Evolutionary conservation across 2,888 invertebrate genomes (phyloP), one percentile per base, ranked within the genome.

Genomic region (Lepetodrilus schrolli): DNA sequence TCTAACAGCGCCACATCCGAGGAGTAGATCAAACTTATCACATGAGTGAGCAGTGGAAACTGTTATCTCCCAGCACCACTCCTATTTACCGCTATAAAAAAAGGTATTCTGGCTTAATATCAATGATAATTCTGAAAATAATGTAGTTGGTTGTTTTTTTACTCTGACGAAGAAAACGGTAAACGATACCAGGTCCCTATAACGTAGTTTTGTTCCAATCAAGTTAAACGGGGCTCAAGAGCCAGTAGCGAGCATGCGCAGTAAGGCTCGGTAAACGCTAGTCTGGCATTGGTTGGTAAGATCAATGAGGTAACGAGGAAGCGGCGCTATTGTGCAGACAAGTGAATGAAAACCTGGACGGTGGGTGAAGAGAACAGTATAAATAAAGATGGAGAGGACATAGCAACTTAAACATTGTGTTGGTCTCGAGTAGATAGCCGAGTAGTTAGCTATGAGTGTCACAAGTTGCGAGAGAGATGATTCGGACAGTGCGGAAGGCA

Each of bases 191-290:
- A n/a, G n/a, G n/a, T n/a, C n/a, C n/a, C 3, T 21, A 4, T 48
- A 17, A 48, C 17, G 48, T 48, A 21, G 48, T 48, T n/a, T 21
- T 5, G 7, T 58, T 23, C 58, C 30, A 58, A 58, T 58, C 58
- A 58, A 58, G 34, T 58, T 58, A 58, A 58, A 30, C 58, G 17
- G 17, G 7, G 58, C 26, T 26, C 48, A 7, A 21, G 48, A 17
- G 48, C n/a, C n/a, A n/a, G n/a, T n/a, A n/a, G n/a, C n/a, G 4
- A 48, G 48, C 58, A 58, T 58, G 58, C 58, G 58, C 58, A 58
- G 58, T 58, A 0, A 17, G 34, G 17, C 7, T 17, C 2, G 26
- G 58, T 34, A 34, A 26, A 58, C 17, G 30, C 34, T 8, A 17
- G 17, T 34, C 34, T 58, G 58, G 58, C 58, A 23, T 17, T 58